Base-by-base conservation (phyloP, 1,140 invertebrate species). In the Penaeus chinensis region DNA sequence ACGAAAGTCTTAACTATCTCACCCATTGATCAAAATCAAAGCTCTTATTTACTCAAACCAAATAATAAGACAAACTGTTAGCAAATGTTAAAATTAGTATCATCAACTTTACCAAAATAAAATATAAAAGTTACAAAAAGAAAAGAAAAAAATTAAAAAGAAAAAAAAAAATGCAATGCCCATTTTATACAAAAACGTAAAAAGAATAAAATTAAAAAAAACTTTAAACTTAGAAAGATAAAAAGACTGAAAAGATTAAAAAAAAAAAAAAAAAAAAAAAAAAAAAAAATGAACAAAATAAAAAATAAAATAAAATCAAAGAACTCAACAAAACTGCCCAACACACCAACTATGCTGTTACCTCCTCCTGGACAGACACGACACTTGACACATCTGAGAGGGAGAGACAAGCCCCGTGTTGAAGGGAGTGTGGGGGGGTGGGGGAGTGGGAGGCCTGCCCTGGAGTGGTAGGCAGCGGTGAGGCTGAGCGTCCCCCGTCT, bases 281-380 rank as follows among this genome's bases (percentile, higher is more conserved):
- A 42, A 42, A 3, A 42, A 42, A 42, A 42, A 42, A 42, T 42
- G 27, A 66, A n/a, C 66, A 13, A 54, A 76, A 60, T 77, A 65
- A 22, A 19, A 83, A 83, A 60, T 82, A 60, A 88, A 82, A 77
- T 24, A 85, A 80, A 80, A 84, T 65, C 32, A 89, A 84, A 84
- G 82, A 89, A 89, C 76, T 79, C 76, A 89, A 81, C 65, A 82
- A 82, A 85, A 82, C 63, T 77, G 80, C 86, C 86, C 71, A 82
- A 86, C 89, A 89, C 89, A 89, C 89, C 89, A 85, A 89, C 89
- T 89, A 89, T 77, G 84, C 74, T 77, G 89, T 89, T 89, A 89
- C 84, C 89, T 89, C 89, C 89, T 89, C 89, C 89, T 89, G 89
- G 47, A 82, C 77, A 71, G 87, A 84, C 87, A 88, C 87, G 80